These are phyloP conservation scores for Axea sp. DNA, from an alignment of 2,888 invertebrate genomes.

Conservation along the genomic window DNA sequence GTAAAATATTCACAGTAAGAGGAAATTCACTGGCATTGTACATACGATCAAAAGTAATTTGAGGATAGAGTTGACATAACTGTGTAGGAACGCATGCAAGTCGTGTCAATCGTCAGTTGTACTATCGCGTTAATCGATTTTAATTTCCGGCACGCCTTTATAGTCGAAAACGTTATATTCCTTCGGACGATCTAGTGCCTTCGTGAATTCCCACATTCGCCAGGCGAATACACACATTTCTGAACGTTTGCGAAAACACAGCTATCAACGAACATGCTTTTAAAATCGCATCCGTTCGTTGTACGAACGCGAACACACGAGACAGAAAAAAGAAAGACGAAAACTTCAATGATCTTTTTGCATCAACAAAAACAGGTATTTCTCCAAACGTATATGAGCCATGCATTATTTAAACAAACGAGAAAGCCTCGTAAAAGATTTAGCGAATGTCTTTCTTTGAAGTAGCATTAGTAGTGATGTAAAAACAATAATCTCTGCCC, in stretches of 20 bases:
- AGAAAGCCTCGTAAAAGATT: constrained; percentile 47
- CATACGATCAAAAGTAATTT: constrained; percentile 51
- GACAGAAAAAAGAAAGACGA: neutral
- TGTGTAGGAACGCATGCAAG: constrained; percentile 20
- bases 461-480: constrained; percentile 31
- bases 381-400: constrained; percentile 16
- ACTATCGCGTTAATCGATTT: constrained; percentile 71
- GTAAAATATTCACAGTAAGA: constrained; percentile 43
- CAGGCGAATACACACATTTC: constrained; percentile 29
- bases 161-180: constrained; percentile 59
- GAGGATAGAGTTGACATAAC: constrained; percentile 47
- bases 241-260: constrained; percentile 39
- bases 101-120: constrained; percentile 38
- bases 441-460: constrained; percentile 32
- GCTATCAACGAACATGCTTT: constrained; percentile 43
- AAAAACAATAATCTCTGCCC: constrained; percentile 31
- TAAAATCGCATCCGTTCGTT: constrained; percentile 33
- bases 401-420: constrained; percentile 53
- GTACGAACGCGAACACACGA: constrained; percentile 9
- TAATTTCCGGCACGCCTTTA: constrained; percentile 71
- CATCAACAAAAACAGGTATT: constrained; percentile 28
- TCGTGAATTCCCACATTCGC: constrained; percentile 47
- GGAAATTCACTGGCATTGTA: constrained; percentile 45
- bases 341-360: constrained; percentile 33
- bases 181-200: constrained; percentile 49